phyloP scores from a whole-genome alignment of 2,113 vertebrate species.

The Oxyura jamaicensis region DNA sequence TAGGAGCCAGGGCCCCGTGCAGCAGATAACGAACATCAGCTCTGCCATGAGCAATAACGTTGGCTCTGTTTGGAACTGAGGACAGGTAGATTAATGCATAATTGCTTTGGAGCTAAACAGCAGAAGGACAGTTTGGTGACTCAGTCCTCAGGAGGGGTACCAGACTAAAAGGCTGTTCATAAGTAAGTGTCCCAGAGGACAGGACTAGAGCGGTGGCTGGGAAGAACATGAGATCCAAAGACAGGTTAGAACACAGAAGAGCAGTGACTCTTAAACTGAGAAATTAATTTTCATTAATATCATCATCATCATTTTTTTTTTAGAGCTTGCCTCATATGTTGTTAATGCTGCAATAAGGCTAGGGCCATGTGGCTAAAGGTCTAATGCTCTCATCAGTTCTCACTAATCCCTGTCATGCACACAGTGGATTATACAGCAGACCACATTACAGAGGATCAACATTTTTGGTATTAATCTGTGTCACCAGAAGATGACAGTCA shows the following conservation, averaged over 20 bases:
- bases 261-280: background rate
- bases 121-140: background rate
- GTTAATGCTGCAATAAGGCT: background rate
- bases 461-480: background rate
- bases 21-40: rapidly evolving
- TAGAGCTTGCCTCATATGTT: background rate
- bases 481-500: background rate
- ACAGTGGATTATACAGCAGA: background rate
- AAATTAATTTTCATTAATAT: background rate
- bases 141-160: background rate
- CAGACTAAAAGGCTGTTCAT: background rate
- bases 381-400: background rate
- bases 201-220: background rate
- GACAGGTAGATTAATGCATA: background rate
- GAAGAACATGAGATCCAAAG: background rate
- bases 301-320: background rate
- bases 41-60: background rate
- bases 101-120: background rate
- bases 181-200: background rate
- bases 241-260: background rate
- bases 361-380: background rate
- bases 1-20: background rate
- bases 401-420: background rate
- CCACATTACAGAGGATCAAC: background rate
- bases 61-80: background rate